These are phyloP conservation scores for Acinonyx jubatus DNA, from an alignment of 2,113 vertebrate species.

Conservation along the genomic window DNA sequence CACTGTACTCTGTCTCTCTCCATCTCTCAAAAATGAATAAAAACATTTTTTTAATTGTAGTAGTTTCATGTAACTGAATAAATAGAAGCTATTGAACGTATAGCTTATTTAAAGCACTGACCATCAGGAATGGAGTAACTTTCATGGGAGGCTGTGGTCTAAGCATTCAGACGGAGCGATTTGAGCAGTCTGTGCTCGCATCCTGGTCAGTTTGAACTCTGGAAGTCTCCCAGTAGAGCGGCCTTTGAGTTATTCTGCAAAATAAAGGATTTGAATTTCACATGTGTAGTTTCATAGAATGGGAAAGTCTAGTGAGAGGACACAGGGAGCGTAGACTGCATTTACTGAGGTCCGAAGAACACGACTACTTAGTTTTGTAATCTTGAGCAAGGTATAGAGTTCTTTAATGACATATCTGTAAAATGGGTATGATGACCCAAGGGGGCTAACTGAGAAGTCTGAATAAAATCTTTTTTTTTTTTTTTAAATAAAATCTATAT, in stretches of 20 bases:
- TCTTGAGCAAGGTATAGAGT: neutral
- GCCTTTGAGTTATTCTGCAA: neutral
- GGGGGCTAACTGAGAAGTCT: neutral
- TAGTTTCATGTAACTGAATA: slow-evolving; percentile 7
- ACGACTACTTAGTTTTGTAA: neutral
- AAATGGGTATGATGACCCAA: neutral
- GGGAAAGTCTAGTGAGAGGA: neutral
- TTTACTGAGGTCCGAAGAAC: neutral
- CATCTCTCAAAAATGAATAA: no score
- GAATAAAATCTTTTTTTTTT: neutral
- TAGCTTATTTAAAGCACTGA: slow-evolving; percentile 21
- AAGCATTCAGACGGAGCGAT: neutral
- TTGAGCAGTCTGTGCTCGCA: neutral
- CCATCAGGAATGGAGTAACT: slow-evolving; percentile 11
- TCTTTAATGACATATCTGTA: slow-evolving; percentile 38
- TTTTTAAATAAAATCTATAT: no score
- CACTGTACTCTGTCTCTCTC: no score
- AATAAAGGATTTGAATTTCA: neutral
- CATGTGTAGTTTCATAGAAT: neutral
- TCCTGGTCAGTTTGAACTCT: neutral
- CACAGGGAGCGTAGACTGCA: neutral
- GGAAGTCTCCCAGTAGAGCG: neutral
- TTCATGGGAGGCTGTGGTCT: neutral
- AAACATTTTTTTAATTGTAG: neutral
- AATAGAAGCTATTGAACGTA: slow-evolving; percentile 18